These are phyloP conservation scores for Oryzias javanicus DNA, from an alignment of 2,113 vertebrate genomes.

Conservation along the genomic window DNA sequence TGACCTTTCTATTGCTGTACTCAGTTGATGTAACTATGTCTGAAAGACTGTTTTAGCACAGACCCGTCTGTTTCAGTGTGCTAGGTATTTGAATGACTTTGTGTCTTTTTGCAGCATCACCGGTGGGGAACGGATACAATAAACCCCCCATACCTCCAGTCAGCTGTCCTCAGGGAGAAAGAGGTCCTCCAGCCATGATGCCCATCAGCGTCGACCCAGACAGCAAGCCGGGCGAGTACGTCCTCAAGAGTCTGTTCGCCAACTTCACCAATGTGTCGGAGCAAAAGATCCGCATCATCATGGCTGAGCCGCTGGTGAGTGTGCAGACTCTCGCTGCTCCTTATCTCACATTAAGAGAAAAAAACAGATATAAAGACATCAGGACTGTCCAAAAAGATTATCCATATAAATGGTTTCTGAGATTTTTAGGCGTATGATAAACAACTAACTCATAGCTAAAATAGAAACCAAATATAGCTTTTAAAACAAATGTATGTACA, in stretches of 20 bases:
- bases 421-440: no score
- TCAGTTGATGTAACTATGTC: constrained; percentile 58
- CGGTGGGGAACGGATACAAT: constrained; percentile 93
- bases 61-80: constrained; percentile 9
- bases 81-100: constrained; percentile 9
- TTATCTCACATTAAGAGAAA: neutral
- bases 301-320: constrained; percentile 97
- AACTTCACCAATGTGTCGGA: constrained; percentile 93
- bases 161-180: constrained; percentile 86
- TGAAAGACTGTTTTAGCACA: constrained; percentile 42
- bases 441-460: no score
- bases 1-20: constrained; percentile 57
- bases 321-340: neutral
- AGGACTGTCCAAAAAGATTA: no score
- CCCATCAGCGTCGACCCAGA: constrained; percentile 92
- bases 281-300: constrained; percentile 94
- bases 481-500: no score
- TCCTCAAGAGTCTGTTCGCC: constrained; percentile 95
- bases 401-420: no score
- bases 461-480: no score
- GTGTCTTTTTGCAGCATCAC: constrained; percentile 80
- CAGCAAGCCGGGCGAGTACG: constrained; percentile 94
- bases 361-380: no score
- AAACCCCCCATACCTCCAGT: constrained; percentile 87
- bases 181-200: constrained; percentile 88